Conservation (phyloP, 2,888 invertebrate species). For the Lepidonotus clava region DNA sequence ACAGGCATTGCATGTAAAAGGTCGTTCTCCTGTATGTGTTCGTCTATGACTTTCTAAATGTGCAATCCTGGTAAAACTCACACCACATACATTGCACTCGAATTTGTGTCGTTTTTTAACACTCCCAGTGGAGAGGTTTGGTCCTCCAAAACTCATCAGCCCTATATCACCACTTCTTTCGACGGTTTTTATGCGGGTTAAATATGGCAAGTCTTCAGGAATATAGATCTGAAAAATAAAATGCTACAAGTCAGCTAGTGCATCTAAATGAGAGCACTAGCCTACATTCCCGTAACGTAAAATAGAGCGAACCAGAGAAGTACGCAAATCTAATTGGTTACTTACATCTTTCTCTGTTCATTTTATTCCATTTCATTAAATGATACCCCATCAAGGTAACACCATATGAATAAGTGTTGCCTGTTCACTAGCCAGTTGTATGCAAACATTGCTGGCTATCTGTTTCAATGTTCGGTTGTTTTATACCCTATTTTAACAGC, state of each 20-base stretch:
- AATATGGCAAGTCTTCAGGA: neutral
- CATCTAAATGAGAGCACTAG: too few species aligned
- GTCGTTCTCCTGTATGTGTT: constrained; percentile 24
- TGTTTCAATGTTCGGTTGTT: too few species aligned
- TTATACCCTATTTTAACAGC: too few species aligned
- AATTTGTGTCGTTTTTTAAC: neutral
- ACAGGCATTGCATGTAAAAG: neutral
- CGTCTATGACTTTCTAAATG: neutral
- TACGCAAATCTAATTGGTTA: too few species aligned
- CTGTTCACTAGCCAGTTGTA: too few species aligned
- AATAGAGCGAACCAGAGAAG: too few species aligned
- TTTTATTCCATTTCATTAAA: too few species aligned
- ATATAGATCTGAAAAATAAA: constrained; percentile 18
- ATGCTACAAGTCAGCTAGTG: neutral
- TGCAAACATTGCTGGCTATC: too few species aligned
- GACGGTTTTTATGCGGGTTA: neutral
- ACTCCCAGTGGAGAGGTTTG: neutral
- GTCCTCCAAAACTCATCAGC: neutral
- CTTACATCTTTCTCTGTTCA: too few species aligned
- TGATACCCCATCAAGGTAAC: too few species aligned
- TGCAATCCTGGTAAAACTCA: neutral
- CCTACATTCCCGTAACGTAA: too few species aligned
- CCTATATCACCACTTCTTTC: neutral
- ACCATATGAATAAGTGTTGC: too few species aligned
- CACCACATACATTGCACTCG: neutral